Conservation (phyloP, 2,797 vertebrate species). For the Tenualosa thibaudeaui region DNA sequence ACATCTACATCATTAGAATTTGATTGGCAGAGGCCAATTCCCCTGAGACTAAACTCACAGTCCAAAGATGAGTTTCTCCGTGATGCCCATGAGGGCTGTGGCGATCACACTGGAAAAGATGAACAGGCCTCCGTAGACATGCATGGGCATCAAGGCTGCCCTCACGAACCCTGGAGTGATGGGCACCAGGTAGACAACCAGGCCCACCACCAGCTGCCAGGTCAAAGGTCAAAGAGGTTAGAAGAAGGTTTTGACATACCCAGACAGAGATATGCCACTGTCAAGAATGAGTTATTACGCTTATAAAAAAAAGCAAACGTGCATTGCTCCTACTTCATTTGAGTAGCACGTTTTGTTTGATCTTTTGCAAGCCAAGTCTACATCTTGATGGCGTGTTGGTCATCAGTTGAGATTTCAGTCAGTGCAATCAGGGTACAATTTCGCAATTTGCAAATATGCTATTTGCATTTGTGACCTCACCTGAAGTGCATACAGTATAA, state of each 20-base stretch:
- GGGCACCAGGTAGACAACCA: conserved; percentile 85
- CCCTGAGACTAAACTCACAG: conserved; percentile 80
- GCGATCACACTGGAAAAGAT: conserved; percentile 85
- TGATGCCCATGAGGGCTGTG: conserved; percentile 88
- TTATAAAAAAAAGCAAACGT: not conserved
- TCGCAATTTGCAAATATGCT: not conserved
- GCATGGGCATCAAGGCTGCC: conserved; percentile 82
- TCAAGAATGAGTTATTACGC: not conserved
- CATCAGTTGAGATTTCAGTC: not conserved
- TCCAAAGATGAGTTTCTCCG: conserved; percentile 90
- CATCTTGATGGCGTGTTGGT: not conserved
- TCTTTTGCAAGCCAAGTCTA: not conserved
- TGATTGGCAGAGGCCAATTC: too few relatives aligned
- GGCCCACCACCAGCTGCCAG: conserved; percentile 83
- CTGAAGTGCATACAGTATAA: conserved; percentile 84
- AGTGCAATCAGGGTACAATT: too few relatives aligned
- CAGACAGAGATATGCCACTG: not conserved
- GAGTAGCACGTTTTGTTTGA: not conserved
- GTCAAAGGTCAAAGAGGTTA: conserved; percentile 31
- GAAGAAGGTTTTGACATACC: not conserved
- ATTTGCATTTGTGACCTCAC: conserved; percentile 64
- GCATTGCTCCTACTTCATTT: not conserved
- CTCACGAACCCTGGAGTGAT: conserved; percentile 78
- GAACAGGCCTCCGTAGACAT: conserved; percentile 84
- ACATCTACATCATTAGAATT: too few relatives aligned